Conservation (phyloP, 2,797 vertebrate species). For the Poecilia velifera region DNA sequence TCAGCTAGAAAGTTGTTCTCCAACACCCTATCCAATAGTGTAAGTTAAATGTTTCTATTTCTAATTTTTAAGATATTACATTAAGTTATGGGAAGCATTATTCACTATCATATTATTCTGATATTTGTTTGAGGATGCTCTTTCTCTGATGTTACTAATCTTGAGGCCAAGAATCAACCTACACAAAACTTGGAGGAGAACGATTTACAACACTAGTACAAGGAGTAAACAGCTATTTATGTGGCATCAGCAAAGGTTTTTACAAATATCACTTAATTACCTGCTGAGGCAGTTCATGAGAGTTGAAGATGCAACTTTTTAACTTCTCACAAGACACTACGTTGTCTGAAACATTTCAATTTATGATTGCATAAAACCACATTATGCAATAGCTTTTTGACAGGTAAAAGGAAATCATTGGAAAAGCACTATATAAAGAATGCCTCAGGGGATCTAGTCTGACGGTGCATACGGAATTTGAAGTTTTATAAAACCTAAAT, state of each 20-base stretch:
- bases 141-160: constrained; percentile 55
- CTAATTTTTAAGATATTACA: constrained; percentile 28
- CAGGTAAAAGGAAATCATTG: background rate
- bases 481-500: background rate
- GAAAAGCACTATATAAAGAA: background rate
- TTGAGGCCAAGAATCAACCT: constrained; percentile 49
- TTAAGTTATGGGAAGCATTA: constrained; percentile 36
- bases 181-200: constrained; percentile 44
- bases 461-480: background rate
- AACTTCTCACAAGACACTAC: constrained; percentile 16
- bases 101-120: constrained; percentile 56
- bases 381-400: background rate
- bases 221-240: constrained; percentile 46
- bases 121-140: constrained; percentile 56
- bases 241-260: constrained; percentile 34
- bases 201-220: constrained; percentile 39
- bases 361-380: background rate
- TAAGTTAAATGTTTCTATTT: constrained; percentile 20
- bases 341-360: constrained; percentile 3
- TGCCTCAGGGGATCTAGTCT: background rate
- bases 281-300: constrained; percentile 6
- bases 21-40: constrained; percentile 6
- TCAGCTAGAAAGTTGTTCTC: constrained; percentile 11
- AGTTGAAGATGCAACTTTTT: background rate
- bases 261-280: constrained; percentile 21